Conservation (phyloP, 1,140 invertebrate genomes). For the Gryllus bimaculatus region DNA sequence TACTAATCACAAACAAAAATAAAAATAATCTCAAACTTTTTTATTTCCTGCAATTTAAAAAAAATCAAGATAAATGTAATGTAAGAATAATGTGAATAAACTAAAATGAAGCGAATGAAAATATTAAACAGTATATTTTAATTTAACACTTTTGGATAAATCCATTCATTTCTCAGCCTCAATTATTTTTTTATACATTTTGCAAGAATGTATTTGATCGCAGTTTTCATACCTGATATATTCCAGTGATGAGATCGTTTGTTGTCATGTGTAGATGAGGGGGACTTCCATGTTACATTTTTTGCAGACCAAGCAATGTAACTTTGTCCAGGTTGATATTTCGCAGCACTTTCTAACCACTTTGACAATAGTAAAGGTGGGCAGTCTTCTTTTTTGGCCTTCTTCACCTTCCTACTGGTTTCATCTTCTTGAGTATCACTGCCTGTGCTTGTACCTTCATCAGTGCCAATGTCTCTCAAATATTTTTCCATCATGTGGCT, state of each 20-base stretch:
- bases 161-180: too few species aligned
- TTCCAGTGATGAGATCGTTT: slow-evolving; percentile 13
- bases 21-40: too few species aligned
- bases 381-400: slow-evolving; percentile 23
- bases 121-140: too few species aligned
- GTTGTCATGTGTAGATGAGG: neutral
- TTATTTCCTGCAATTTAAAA: too few species aligned
- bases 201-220: neutral
- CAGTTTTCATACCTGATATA: slow-evolving; percentile 7
- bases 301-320: slow-evolving; percentile 50
- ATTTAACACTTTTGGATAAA: too few species aligned
- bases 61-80: too few species aligned
- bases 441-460: slow-evolving; percentile 28
- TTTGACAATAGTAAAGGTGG: slow-evolving; percentile 47
- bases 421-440: slow-evolving; percentile 27
- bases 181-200: too few species aligned
- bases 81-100: too few species aligned
- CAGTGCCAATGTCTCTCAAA: slow-evolving; percentile 28
- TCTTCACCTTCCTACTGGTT: neutral
- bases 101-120: too few species aligned
- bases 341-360: slow-evolving; percentile 57
- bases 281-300: slow-evolving; percentile 12
- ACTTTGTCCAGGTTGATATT: slow-evolving; percentile 54
- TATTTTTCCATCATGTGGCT: slow-evolving; percentile 49
- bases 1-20: too few species aligned